Percentiles rank a stretch among this genome's conserved stretches.
Evolutionary conservation across 2,113 vertebrate genomes (phyloP).

Genomic region (Struthio camelus): DNA sequence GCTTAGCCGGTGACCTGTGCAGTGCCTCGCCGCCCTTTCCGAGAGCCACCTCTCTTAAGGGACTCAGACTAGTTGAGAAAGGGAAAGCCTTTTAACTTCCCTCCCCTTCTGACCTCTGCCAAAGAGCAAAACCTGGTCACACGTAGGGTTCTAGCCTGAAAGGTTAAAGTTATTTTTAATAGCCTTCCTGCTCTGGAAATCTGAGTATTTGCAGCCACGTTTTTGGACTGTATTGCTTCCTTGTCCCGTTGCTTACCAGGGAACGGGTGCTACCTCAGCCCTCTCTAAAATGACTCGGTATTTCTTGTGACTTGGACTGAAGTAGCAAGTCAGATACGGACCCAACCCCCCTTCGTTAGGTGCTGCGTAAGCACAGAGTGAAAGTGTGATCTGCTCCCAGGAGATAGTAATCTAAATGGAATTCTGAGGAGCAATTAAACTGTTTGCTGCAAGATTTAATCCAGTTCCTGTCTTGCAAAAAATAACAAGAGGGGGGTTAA

Average conservation of each 20-base stretch:
- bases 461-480: neutral
- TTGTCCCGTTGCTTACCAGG: neutral
- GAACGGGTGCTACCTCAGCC: neutral
- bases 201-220: fast-evolving
- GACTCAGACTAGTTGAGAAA: fast-evolving
- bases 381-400: neutral
- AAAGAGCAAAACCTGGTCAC: neutral
- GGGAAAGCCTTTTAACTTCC: neutral
- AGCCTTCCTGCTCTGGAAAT: neutral
- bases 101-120: neutral
- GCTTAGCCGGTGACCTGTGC: fast-evolving
- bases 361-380: neutral
- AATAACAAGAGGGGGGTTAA: neutral
- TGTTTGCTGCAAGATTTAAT: conserved; percentile 12
- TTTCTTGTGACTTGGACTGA: neutral
- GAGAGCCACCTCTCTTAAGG: neutral
- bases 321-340: neutral
- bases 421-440: neutral
- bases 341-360: neutral
- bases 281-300: neutral
- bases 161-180: neutral
- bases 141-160: neutral
- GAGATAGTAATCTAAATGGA: neutral
- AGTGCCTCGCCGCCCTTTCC: neutral
- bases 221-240: neutral